Percentiles rank a stretch among this genome's conserved stretches.
phyloP scores from a whole-genome alignment of 2,113 vertebrate genomes.

The Hystrix brachyura region DNA sequence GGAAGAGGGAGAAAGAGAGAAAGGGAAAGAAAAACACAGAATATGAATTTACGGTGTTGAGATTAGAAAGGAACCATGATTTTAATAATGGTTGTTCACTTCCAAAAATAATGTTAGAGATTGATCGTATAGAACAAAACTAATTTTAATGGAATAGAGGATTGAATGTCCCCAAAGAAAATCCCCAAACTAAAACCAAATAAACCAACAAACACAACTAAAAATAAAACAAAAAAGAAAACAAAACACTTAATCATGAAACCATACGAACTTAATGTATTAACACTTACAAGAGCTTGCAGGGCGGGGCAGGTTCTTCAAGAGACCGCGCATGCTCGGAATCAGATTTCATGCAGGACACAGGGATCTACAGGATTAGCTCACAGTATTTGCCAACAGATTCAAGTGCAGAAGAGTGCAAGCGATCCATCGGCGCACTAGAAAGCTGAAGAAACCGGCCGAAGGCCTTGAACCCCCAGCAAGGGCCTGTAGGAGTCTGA shows the following conservation, averaged over 20 bases:
- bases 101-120: background rate
- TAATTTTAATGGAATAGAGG: background rate
- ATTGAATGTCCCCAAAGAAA: background rate
- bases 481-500: no score
- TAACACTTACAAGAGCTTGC: no score
- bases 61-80: background rate
- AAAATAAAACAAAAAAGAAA: background rate
- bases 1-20: fast-evolving
- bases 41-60: background rate
- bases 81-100: background rate
- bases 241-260: background rate
- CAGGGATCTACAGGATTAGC: no score
- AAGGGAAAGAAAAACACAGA: background rate
- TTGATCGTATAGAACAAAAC: background rate
- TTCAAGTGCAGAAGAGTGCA: no score
- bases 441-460: no score
- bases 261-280: background rate
- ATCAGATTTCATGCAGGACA: no score
- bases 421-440: no score
- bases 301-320: no score
- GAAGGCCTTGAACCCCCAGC: no score
- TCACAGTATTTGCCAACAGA: no score
- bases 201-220: background rate
- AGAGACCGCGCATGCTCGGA: no score
- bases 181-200: background rate